Evolutionary conservation across 1,140 invertebrate genomes (phyloP), one percentile per base, ranked within the genome.

Genomic region (Caerostris extrusa): DNA sequence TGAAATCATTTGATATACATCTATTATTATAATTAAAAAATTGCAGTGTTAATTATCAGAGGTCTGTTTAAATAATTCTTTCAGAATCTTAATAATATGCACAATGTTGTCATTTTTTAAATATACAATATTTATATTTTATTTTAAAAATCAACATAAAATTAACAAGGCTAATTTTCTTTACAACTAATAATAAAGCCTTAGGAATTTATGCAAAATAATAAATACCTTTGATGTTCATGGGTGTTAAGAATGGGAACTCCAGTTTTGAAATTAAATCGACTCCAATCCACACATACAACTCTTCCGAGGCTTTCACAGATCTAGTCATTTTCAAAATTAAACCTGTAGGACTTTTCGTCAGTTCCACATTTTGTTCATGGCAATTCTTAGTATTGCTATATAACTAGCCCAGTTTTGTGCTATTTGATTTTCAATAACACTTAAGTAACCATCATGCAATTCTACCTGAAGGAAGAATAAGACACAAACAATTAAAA

Each of bases 281-380:
- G 81, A 98, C 97, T 1, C 97, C 97, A 95, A 98, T 98, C 98
- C 98, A 99, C 94, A 98, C 96, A 10, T 97, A 95, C 0, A 98
- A 95, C 94, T 97, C 96, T 93, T 98, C 97, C 0, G 97, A 97
- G 12, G 95, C 95, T 64, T 95, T 94, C 6, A 98, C 96, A 1
- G 95, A 93, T 94, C 96, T 96, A 4, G 96, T 95, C 10, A 95
- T 95, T 87, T 95, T 93, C 6, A 96, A 91, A 64, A 95, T 94
- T 12, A 96, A 82, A 3, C 94, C 67, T 17, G 89, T 55, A 2
- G 50, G 8, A 7, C 67, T 86, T 69, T 67, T 82, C 1, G 77
- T 81, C n/a, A 94, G 67, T 19, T 95, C 86, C 55, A 88, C 77
- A 95, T 98, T 98, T 94, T 97, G 97, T 94, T 97, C 97, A 95